These are phyloP conservation scores for Pitta sordida DNA, from an alignment of 2,113 vertebrate genomes.

Conservation along the genomic window DNA sequence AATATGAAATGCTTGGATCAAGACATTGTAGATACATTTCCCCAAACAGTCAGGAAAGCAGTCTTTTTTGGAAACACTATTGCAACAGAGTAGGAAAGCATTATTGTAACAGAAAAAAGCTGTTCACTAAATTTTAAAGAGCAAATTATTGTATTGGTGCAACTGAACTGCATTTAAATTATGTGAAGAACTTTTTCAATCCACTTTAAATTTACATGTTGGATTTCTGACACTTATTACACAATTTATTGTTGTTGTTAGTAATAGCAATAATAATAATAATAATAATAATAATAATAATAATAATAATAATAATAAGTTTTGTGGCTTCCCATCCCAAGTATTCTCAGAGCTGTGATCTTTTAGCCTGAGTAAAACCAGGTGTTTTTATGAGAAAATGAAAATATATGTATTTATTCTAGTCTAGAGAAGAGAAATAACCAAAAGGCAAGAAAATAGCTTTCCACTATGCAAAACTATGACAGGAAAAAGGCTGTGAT, in stretches of 20 bases:
- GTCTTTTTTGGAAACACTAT: slow-evolving; percentile 71
- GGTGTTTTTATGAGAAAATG: neutral
- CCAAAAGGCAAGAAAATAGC: neutral
- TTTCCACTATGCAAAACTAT: neutral
- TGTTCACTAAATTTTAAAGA: slow-evolving; percentile 34
- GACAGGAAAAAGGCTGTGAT: neutral
- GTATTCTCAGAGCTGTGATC: neutral
- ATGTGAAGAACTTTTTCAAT: neutral
- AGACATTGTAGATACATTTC: slow-evolving; percentile 72
- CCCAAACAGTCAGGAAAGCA: slow-evolving; percentile 70
- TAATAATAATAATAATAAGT: neutral
- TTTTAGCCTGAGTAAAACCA: neutral
- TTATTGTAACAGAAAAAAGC: slow-evolving; percentile 49
- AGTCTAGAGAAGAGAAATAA: neutral
- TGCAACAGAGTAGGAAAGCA: slow-evolving; percentile 42
- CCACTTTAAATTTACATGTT: neutral
- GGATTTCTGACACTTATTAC: neutral
- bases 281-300: neutral
- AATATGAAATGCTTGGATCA: slow-evolving; percentile 76
- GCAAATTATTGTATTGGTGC: slow-evolving; percentile 25
- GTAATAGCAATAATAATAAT: neutral
- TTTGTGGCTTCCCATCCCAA: neutral
- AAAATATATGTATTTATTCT: neutral
- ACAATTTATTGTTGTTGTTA: neutral
- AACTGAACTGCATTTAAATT: slow-evolving; percentile 55